Evolutionary conservation across 1,140 invertebrate species (phyloP).

Genomic region (Carposina sasakii): DNA sequence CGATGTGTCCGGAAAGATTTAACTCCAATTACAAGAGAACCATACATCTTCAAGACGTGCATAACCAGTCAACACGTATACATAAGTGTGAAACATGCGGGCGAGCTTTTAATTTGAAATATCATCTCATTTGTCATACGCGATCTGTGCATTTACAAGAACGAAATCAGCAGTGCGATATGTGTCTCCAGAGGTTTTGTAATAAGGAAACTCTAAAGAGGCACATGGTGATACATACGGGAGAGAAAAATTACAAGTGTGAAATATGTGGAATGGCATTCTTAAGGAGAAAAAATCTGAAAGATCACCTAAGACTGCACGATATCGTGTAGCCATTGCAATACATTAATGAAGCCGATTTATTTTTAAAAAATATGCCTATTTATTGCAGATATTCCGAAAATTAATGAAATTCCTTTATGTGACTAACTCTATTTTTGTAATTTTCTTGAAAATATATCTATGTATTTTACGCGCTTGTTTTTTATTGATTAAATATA

Average conservation of each 20-base stretch:
- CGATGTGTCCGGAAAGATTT: conserved; percentile 60
- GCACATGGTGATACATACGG: conserved; percentile 76
- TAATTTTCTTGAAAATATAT: too few species aligned
- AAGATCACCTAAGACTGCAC: conserved; percentile 53
- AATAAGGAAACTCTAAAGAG: conserved; percentile 64
- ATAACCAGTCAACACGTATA: conserved; percentile 58
- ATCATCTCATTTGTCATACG: conserved; percentile 60
- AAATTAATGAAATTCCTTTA: too few species aligned
- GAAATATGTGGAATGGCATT: conserved; percentile 79
- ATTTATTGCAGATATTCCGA: too few species aligned
- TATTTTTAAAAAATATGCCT: too few species aligned
- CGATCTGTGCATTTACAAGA: conserved; percentile 60
- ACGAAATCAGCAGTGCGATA: conserved; percentile 57
- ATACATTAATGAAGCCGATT: too few species aligned
- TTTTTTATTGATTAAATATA: too few species aligned
- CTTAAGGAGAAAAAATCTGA: conserved; percentile 54
- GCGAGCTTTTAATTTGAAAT: conserved; percentile 54
- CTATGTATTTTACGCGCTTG: too few species aligned
- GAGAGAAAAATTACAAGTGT: conserved; percentile 82
- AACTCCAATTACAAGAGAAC: conserved; percentile 57
- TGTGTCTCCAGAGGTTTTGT: conserved; percentile 66
- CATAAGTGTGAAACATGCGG: conserved; percentile 64
- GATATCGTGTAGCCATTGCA: conserved; percentile 32
- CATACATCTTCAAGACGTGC: conserved; percentile 61
- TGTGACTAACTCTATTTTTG: too few species aligned